Percentiles rank a stretch among this genome's conserved stretches.
These are phyloP conservation scores for Cephus pulcher DNA, from an alignment of 2,888 invertebrate species.

Conservation along the genomic window DNA sequence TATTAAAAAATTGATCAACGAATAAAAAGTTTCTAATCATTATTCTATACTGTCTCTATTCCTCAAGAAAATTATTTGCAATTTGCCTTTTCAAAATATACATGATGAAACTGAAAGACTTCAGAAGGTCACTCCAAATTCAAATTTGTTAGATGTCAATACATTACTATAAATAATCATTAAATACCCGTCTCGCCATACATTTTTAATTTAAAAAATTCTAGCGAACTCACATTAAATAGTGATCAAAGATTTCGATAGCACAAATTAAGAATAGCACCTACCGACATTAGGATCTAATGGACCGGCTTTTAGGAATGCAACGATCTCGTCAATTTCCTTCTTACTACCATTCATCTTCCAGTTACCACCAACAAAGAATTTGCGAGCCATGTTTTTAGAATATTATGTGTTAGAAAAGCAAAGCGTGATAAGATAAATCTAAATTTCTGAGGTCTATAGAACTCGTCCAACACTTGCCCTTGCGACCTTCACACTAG, in stretches of 20 bases:
- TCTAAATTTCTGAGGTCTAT: not conserved
- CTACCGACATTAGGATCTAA: constrained; percentile 85
- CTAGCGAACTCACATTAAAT: too few relatives aligned
- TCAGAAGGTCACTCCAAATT: too few relatives aligned
- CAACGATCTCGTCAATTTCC: constrained; percentile 84
- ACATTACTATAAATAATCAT: too few relatives aligned
- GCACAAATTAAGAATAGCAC: constrained; percentile 31
- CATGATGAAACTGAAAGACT: not conserved
- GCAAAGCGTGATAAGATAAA: not conserved
- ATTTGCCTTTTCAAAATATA: constrained; percentile 6
- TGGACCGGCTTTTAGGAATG: constrained; percentile 79
- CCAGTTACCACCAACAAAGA: constrained; percentile 99
- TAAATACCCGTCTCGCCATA: too few relatives aligned
- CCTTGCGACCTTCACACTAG: constrained; percentile 19
- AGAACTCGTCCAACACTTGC: not conserved
- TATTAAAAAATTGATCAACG: constrained; percentile 5
- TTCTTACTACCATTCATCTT: constrained; percentile 98
- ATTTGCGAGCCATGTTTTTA: constrained; percentile 81
- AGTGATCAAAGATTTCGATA: not conserved
- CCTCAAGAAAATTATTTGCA: constrained; percentile 1
- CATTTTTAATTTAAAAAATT: too few relatives aligned
- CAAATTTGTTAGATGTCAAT: too few relatives aligned
- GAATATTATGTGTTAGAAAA: not conserved
- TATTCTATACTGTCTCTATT: constrained; percentile 5
- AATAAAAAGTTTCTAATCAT: constrained; percentile 12